Evolutionary conservation across 2,113 vertebrate species (phyloP), one percentile per base, ranked within the genome.

Genomic region (Megaceryle torquata): DNA sequence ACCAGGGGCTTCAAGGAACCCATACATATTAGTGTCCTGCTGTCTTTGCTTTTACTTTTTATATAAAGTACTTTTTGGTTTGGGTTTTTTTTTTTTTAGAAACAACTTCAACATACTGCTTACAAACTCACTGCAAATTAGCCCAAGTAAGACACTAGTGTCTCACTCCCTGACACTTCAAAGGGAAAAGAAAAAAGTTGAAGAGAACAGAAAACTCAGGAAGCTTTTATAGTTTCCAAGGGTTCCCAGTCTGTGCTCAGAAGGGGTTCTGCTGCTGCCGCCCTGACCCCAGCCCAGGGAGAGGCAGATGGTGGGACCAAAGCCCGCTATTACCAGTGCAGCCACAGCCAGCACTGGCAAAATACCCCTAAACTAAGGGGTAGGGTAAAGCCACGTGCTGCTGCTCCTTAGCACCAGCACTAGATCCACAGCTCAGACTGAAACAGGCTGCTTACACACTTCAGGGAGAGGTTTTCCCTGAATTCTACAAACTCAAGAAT

Each of bases 391-490:
- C 76, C 59, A 54, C 65, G 43, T 0, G 41, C 88, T 56, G 4
- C 95, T 63, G 17, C 4, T 74, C 68, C 48, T 20, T 6, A 10
- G 6, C 21, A 6, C 3, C 13, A 87, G 76, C 67, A 25, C 67
- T 28, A 3, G 2, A 13, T 8, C 19, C 33, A 4, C 78, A 31
- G 2, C 1, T 74, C 80, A n/a, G 48, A 35, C 44, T 18, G 41
- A 39, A 71, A 61, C 0, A 22, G 2, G 0, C 10, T 1, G 17
- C 41, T 11, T 4, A 10, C 0, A 2, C 22, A 5, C 31, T 72
- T 15, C 21, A 16, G 0, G 0, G 21, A 28, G 33, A 56, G 18
- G 14, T 15, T 39, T 17, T 25, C 13, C 44, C 57, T 9, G 2
- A 39, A 67, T 20, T 50, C 70, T 29, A 56, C 28, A 6, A 65